phyloP scores from a whole-genome alignment of 2,888 invertebrate genomes.

The Tricholauxania praeusta region DNA sequence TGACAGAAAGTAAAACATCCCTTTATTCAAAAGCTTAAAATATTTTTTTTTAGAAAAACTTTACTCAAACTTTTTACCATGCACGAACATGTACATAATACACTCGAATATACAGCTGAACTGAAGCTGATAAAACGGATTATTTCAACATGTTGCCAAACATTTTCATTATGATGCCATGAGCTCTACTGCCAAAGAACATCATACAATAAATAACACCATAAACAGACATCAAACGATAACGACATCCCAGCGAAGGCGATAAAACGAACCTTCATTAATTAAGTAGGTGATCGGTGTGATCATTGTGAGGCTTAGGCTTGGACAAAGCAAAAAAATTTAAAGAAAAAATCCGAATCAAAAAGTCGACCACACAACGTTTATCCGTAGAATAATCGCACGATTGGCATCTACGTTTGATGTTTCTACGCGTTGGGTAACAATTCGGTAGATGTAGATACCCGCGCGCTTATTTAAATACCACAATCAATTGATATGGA shows the following conservation, averaged over 20 bases:
- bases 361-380: constrained; percentile 29
- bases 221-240: constrained; percentile 45
- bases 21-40: no score
- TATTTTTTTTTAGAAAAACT: no score
- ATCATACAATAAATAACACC: constrained; percentile 41
- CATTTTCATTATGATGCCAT: constrained; percentile 30
- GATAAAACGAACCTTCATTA: constrained; percentile 46
- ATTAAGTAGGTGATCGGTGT: constrained; percentile 46
- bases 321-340: constrained; percentile 4
- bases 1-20: no score
- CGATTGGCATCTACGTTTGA: constrained; percentile 46
- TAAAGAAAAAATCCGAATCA: neutral
- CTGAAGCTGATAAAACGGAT: no score
- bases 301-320: neutral
- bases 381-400: constrained; percentile 15
- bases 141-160: constrained; percentile 25
- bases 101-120: no score
- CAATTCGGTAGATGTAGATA: constrained; percentile 34
- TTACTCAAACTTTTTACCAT: no score
- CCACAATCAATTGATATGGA: constrained; percentile 6
- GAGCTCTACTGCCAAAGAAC: neutral
- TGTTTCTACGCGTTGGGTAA: constrained; percentile 38
- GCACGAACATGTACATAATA: no score
- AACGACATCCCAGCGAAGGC: constrained; percentile 42
- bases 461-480: neutral